Evolutionary conservation across 1,140 invertebrate genomes (phyloP).

Genomic region (Musca vetustissima): DNA sequence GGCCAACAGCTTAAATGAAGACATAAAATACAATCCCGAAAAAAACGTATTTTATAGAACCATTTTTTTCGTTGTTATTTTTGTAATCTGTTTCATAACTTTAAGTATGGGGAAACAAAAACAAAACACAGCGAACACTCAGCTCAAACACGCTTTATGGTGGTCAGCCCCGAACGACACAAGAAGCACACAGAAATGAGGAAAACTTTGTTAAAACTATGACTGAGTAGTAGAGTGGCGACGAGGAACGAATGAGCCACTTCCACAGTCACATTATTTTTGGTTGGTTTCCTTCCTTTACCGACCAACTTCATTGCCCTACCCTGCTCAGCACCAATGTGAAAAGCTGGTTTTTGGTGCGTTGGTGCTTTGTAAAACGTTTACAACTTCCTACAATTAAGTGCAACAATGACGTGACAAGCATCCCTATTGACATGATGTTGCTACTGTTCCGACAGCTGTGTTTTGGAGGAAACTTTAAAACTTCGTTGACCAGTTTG

Average conservation of each 20-base stretch:
- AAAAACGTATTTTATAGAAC: too few relatives aligned
- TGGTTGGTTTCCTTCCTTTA: not conserved
- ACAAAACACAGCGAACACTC: not conserved
- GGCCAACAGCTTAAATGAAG: too few relatives aligned
- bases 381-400: slow-evolving; percentile 24
- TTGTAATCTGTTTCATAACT: too few relatives aligned
- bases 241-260: not conserved
- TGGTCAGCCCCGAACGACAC: slow-evolving; percentile 14
- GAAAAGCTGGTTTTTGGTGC: not conserved
- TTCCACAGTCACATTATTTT: not conserved
- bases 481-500: not conserved
- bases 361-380: slow-evolving; percentile 12
- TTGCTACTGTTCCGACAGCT: too few relatives aligned
- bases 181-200: not conserved
- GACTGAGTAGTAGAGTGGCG: too few relatives aligned
- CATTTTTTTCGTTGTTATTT: too few relatives aligned
- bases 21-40: too few relatives aligned
- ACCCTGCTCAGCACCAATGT: too few relatives aligned
- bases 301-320: too few relatives aligned
- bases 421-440: slow-evolving; percentile 19
- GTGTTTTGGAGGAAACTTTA: too few relatives aligned
- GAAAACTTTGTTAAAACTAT: slow-evolving; percentile 12
- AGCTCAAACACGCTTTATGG: slow-evolving; percentile 19
- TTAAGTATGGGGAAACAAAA: too few relatives aligned
- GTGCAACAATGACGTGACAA: slow-evolving; percentile 24